Base-by-base conservation (phyloP, 1,140 invertebrate species). In the Choristoneura fumiferana region DNA sequence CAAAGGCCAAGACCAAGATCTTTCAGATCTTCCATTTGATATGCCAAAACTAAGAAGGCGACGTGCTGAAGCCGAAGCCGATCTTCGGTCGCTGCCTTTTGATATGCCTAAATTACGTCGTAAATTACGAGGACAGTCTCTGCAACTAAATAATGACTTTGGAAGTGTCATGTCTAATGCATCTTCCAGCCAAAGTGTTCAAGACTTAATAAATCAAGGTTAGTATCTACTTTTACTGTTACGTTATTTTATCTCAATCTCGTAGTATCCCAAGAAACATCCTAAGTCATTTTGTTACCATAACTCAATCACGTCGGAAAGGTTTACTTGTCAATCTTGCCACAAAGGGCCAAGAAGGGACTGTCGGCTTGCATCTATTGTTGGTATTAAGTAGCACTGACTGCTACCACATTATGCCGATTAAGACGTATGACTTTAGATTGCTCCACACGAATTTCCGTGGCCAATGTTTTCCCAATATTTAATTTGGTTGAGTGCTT, bases 91-190 rank as follows among this genome's bases (percentile, higher is more conserved):
- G 71, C 90, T 97, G 61, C 95, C 96, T 12, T 97, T 97, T 75
- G 96, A 97, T 78, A 96, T 97, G 95, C 95, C 96, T 9, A 97
- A 97, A 84, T 84, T 97, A 37, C 89, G 95, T 53, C 91, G 95
- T 29, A 91, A 95, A 63, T 87, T 95, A 54, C 89, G 93, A 49
- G 92, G 90, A 13, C 87, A 89, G 35, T 89, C 87, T 0, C 53
- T 87, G 57, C 87, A 89, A 40, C 60, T 88, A 4, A 89, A 82
- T 61, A 85, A 78, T 59, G 86, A 88, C 56, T 90, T 87, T 65
- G 84, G 80, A 62, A 94, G 92, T 71, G 91, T 92, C 58, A 92
- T 93, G 15, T 95, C 94, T 0, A 94, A 95, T 67, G 94, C 94
- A 37, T 95, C 94, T 8, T 95, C 94, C 8, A 95, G 94, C 71